Evolutionary conservation across 2,888 invertebrate genomes (phyloP).

Genomic region (Labia minor): DNA sequence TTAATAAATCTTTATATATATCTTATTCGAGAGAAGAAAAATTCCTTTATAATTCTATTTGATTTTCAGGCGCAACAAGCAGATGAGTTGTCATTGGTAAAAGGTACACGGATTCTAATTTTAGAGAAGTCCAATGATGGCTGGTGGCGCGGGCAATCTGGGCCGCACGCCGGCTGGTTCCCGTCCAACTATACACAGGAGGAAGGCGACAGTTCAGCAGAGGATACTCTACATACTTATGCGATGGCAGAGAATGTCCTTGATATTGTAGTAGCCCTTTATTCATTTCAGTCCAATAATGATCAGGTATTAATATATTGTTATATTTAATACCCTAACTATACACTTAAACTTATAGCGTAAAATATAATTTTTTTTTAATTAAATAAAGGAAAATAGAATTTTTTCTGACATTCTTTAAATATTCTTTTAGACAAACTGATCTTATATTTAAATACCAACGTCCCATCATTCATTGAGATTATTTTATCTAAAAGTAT

Average conservation of each 20-base stretch:
- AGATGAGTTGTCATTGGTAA: slow-evolving; percentile 87
- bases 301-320: slow-evolving; percentile 60
- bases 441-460: too few species aligned
- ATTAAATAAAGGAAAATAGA: too few species aligned
- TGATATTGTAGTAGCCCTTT: slow-evolving; percentile 90
- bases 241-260: slow-evolving; percentile 92
- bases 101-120: slow-evolving; percentile 88
- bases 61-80: slow-evolving; percentile 68
- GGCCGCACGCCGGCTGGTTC: slow-evolving; percentile 74
- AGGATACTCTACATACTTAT: slow-evolving; percentile 81
- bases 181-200: slow-evolving; percentile 94
- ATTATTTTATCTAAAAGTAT: too few species aligned
- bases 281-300: slow-evolving; percentile 86
- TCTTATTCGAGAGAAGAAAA: too few species aligned
- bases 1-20: background rate
- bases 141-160: slow-evolving; percentile 95
- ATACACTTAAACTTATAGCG: too few species aligned
- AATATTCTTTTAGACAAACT: too few species aligned
- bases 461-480: too few species aligned
- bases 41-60: too few species aligned
- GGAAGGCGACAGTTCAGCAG: slow-evolving; percentile 67
- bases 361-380: too few species aligned
- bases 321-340: too few species aligned
- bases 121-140: slow-evolving; percentile 96
- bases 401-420: too few species aligned